Percentiles rank a stretch among this genome's conserved stretches.
phyloP scores from a whole-genome alignment of 2,888 invertebrate species.

The Lamellibrachia columna region DNA sequence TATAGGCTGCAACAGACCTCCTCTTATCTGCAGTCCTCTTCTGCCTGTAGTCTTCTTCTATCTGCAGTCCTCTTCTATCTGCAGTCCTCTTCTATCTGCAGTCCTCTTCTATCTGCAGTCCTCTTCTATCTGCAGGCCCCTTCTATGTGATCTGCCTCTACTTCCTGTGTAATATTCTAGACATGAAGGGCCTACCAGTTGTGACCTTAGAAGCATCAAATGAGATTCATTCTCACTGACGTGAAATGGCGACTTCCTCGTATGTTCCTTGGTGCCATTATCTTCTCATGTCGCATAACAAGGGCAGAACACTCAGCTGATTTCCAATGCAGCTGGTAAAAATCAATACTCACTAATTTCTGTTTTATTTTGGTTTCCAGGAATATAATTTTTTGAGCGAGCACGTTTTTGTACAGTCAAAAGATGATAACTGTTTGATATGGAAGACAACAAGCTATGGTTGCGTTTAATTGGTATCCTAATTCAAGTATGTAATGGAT shows the following conservation, averaged over 20 bases:
- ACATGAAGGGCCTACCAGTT: not conserved
- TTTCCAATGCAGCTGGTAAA: not conserved
- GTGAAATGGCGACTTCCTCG: not conserved
- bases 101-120: not conserved
- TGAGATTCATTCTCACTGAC: not conserved
- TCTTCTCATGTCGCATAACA: not conserved
- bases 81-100: too few species aligned
- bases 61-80: too few species aligned
- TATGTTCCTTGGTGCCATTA: not conserved
- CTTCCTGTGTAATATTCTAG: not conserved
- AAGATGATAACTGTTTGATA: conserved; percentile 3
- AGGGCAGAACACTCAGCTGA: not conserved
- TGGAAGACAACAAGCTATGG: not conserved
- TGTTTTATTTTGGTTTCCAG: not conserved
- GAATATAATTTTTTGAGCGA: not conserved
- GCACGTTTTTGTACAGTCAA: not conserved
- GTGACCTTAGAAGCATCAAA: not conserved
- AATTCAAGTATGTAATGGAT: not conserved
- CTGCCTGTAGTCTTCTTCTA: too few species aligned
- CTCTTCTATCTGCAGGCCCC: not conserved
- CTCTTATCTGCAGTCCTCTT: not conserved
- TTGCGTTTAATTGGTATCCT: not conserved
- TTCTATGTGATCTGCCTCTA: not conserved
- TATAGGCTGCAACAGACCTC: too few species aligned
- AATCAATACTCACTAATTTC: conserved; percentile 6